Evolutionary conservation across 2,888 invertebrate species (phyloP).

Genomic region (Cataglyphis rosenhaueri): DNA sequence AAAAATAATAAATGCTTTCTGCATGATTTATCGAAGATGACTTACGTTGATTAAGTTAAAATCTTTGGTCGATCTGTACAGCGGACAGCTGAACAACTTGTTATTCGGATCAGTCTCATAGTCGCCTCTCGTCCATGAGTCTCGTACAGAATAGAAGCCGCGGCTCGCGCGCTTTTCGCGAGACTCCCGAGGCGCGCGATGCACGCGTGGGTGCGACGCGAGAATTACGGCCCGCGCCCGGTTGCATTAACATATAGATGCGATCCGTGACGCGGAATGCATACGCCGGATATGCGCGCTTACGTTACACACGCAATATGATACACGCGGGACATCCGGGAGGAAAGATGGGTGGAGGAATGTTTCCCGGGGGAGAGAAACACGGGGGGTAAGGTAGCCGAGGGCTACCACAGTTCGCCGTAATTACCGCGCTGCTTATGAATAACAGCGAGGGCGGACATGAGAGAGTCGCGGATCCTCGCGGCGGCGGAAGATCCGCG

Average conservation of each 20-base stretch:
- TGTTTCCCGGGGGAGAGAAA: neutral
- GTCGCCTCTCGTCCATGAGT: neutral
- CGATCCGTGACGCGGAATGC: conserved; percentile 79
- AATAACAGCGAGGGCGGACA: conserved; percentile 51
- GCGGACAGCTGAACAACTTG: neutral
- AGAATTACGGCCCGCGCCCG: conserved; percentile 74
- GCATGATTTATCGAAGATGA: neutral
- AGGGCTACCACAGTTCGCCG: conserved; percentile 50
- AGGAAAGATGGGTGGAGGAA: neutral
- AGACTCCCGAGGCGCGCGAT: conserved; percentile 54
- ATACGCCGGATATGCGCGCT: conserved; percentile 58
- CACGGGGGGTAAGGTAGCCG: conserved; percentile 46
- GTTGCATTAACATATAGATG: conserved; percentile 82
- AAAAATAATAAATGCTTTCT: neutral
- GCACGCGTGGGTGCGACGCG: conserved; percentile 57
- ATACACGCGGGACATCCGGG: conserved; percentile 21
- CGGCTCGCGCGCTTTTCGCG: conserved; percentile 17
- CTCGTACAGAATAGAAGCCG: conserved; percentile 3
- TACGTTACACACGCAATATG: conserved; percentile 47
- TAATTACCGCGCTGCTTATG: conserved; percentile 52
- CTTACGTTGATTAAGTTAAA: neutral
- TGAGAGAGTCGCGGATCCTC: conserved; percentile 36
- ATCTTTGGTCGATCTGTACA: neutral
- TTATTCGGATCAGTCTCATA: neutral
- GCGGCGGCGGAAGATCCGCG: conserved; percentile 42